Evolutionary conservation across 2,888 invertebrate species (phyloP), one percentile per base, ranked within the genome.

Genomic region (Homarus gammarus): DNA sequence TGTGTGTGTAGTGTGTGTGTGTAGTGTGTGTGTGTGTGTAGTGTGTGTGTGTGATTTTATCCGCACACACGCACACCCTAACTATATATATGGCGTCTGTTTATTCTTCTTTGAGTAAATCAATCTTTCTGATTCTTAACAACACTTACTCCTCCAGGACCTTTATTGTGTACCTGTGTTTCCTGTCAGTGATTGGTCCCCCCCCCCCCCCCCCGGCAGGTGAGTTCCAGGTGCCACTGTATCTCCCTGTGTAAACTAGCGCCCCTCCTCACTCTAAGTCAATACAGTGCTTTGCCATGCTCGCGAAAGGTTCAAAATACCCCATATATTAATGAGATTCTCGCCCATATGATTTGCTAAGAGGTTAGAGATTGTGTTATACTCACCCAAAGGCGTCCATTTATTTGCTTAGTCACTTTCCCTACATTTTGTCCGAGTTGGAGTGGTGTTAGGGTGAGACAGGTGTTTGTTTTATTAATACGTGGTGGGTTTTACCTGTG

Each of bases 401-500:
- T 18, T 64, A 27, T 64, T 64, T 12, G 27, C 27, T 5, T 64
- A 64, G 27, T 27, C 64, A 64, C 64, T 64, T 64, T 64, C 64
- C 27, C 64, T 22, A 1, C 64, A 3, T 64, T 27, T 27, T 27
- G 1, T 64, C 64, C 22, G 27, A 6, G 64, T 27, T 64, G n/a
- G 64, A 27, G 64, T 27, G 27, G 64, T n/a, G 64, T 64, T 64
- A 64, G 27, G 64, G 6, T 8, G 12, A 22, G 64, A 27, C 27
- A 27, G 27, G 27, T 64, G 64, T 64, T 64, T 64, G 64, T 64
- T 64, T 64, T 27, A 64, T 64, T 64, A 64, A 64, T 64, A 64
- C 27, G 61, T 18, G 6, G 56, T 18, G 15, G 18, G n/a, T 3
- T 22, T 0, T 56, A 22, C 5, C 18, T 22, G 15, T 22, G 18